Percentiles rank a stretch among this genome's conserved stretches.
These are phyloP conservation scores for Oxygymnocypris stewartii DNA, from an alignment of 2,113 vertebrate species.

Conservation along the genomic window DNA sequence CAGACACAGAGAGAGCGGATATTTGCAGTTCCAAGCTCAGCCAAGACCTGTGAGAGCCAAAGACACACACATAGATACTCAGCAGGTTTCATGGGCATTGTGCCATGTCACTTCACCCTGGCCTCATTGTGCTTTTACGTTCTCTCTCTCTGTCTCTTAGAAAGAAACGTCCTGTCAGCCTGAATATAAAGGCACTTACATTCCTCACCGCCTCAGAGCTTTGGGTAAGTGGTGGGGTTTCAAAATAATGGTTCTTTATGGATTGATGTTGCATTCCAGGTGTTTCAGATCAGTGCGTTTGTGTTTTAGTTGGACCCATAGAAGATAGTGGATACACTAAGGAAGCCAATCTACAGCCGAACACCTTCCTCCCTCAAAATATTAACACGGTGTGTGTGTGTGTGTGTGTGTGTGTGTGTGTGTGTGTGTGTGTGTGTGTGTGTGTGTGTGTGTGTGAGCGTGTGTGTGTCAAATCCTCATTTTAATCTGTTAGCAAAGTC, in stretches of 20 bases:
- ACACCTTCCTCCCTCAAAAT: slow-evolving; percentile 60
- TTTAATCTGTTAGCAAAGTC: background rate
- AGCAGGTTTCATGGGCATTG: background rate
- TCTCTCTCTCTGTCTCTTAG: slow-evolving; percentile 13
- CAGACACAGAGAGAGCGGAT: slow-evolving; percentile 55
- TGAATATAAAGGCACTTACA: slow-evolving; percentile 58
- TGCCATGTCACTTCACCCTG: background rate
- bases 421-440: too few relatives aligned
- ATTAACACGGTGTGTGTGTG: slow-evolving; percentile 18
- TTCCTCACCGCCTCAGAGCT: slow-evolving; percentile 30
- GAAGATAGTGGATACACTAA: slow-evolving; percentile 61
- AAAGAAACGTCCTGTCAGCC: slow-evolving; percentile 45
- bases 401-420: slow-evolving; percentile 13
- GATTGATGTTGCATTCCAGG: background rate
- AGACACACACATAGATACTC: slow-evolving; percentile 6
- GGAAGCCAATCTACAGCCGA: slow-evolving; percentile 47
- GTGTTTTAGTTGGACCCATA: slow-evolving; percentile 56
- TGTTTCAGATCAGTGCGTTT: background rate
- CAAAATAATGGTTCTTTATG: background rate
- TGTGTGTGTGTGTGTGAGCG: too few relatives aligned
- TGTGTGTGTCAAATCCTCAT: too few relatives aligned
- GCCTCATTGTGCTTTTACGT: slow-evolving; percentile 14
- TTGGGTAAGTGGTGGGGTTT: slow-evolving; percentile 59
- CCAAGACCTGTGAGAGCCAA: slow-evolving; percentile 28
- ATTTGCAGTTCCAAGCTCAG: slow-evolving; percentile 53